Base-by-base conservation (phyloP, 2,113 vertebrate genomes). In the Hippocampus guttulatus region DNA sequence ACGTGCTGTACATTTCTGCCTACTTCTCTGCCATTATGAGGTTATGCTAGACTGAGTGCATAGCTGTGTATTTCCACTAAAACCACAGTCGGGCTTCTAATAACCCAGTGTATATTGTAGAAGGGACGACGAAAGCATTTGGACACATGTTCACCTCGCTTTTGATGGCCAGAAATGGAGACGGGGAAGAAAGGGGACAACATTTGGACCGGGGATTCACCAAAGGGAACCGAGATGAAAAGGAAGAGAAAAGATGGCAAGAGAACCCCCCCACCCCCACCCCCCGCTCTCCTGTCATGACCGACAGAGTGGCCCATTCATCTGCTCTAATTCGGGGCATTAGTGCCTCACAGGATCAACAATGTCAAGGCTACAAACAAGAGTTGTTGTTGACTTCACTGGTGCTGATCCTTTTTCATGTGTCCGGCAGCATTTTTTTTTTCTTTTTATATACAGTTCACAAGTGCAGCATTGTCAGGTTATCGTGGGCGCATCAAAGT, bases 131-230 rank as follows among this genome's bases (percentile, higher is more conserved):
- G 80, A 82, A 76, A 70, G 77, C 71, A 89, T 84, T 83, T 83
- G 89, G 90, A 94, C 92, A 94, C 93, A 93, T 93, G 94, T 95
- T 95, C 94, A 95, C 90, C 89, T 95, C 90, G 80, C 93, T 95
- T 99, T 98, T 98, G 97, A 99, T 96, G 94, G 93, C 78, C 92
- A 90, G 92, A 95, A 95, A 96, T 94, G 94, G 94, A 91, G 92
- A 94, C 89, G 89, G 94, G 33, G 89, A 87, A 92, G 91, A 95
- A 92, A 92, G 88, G 81, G 85, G 87, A 87, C 88, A 91, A 84
- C 85, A 90, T 89, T 88, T 93, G 91, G 90, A 92, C 84, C 88
- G 88, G 90, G 80, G 87, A 95, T 93, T 92, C 92, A 91, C 91
- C 88, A 91, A 91, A 90, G 89, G 92, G 91, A 93, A 67, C 33